Base-by-base conservation (phyloP, 2,888 invertebrate genomes). In the Caenorhabditis auriculariae region DNA sequence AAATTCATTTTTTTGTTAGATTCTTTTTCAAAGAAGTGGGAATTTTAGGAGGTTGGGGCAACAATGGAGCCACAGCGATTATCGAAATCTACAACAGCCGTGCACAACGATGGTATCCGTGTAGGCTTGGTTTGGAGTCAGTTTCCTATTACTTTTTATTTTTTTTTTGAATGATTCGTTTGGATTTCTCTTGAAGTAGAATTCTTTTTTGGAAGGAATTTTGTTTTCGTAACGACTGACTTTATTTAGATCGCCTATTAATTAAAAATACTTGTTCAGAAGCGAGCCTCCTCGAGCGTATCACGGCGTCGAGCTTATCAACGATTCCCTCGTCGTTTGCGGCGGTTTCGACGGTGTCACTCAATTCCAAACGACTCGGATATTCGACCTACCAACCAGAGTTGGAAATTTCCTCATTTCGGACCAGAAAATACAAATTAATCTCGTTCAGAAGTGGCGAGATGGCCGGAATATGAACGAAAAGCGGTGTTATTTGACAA, bases 21-120 rank as follows among this genome's bases (percentile, higher is more conserved):
- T n/a, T n/a, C n/a, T n/a, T 32, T 32, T 32, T 32, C 35, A 32
- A 32, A 32, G n/a, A 32, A 32, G 9, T 32, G n/a, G n/a, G 32
- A 26, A 39, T 52, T 62, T 32, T 48, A 59, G 67, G 68, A 23
- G 68, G 68, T 6, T 68, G 68, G 68, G 52, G 59, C 12, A 51
- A 37, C 29, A 47, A 46, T 3, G 57, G 62, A 32, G 48, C 57
- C 32, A 46, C 64, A n/a, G 49, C 54, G 17, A 45, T 43, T n/a
- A 37, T 68, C 9, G 68, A 68, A 37, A 41, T 62, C 1, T 68
- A 52, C 60, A 68, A 68, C 28, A 48, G 45, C n/a, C 23, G 68
- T 9, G 35, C 42, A 15, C 55, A 60, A 6, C 27, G 41, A 12
- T 68, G 68, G 68, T 51, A 57, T 42, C 44, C 28, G 17, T 59